Percentiles rank a stretch among this genome's conserved stretches.
phyloP scores from a whole-genome alignment of 2,113 vertebrate species.

The Notothenia coriiceps region DNA sequence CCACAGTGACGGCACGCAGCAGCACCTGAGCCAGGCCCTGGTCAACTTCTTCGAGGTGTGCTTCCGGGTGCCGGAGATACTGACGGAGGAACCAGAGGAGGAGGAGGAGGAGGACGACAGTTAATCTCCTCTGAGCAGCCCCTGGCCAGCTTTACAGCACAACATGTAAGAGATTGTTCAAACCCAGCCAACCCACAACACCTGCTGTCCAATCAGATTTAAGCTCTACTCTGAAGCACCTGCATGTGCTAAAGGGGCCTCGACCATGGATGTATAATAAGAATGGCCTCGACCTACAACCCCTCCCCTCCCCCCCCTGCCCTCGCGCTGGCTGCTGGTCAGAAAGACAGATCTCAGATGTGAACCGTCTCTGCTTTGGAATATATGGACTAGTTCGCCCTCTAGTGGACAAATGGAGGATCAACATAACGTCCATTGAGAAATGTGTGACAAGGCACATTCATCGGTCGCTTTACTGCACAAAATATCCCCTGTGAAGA shows the following conservation, averaged over 20 bases:
- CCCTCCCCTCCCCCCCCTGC: constrained; percentile 11
- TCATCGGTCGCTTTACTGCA: constrained; percentile 61
- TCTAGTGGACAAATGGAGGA: constrained; percentile 63
- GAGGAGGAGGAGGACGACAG: constrained; percentile 91
- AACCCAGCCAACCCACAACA: constrained; percentile 46
- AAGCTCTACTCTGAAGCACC: constrained; percentile 49
- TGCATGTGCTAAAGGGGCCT: constrained; percentile 65
- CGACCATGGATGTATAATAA: background rate
- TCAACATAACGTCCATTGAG: constrained; percentile 5
- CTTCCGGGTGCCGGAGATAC: constrained; percentile 89
- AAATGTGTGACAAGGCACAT: constrained; percentile 23
- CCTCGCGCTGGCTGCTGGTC: background rate
- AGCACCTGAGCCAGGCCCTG: constrained; percentile 92
- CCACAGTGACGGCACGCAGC: constrained; percentile 79
- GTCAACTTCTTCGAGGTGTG: constrained; percentile 94
- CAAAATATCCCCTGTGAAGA: constrained; percentile 40
- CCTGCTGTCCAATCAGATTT: constrained; percentile 48
- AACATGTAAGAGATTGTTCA: constrained; percentile 86
- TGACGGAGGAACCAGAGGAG: constrained; percentile 75
- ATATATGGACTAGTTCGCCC: constrained; percentile 42
- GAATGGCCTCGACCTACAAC: constrained; percentile 21
- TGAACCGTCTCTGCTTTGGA: constrained; percentile 36
- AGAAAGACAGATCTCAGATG: constrained; percentile 1
- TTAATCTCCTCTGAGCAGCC: constrained; percentile 75
- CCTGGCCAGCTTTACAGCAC: constrained; percentile 79